Evolutionary conservation across 2,797 vertebrate genomes (phyloP), one percentile per base, ranked within the genome.

Genomic region (Erpetoichthys calabaricus): DNA sequence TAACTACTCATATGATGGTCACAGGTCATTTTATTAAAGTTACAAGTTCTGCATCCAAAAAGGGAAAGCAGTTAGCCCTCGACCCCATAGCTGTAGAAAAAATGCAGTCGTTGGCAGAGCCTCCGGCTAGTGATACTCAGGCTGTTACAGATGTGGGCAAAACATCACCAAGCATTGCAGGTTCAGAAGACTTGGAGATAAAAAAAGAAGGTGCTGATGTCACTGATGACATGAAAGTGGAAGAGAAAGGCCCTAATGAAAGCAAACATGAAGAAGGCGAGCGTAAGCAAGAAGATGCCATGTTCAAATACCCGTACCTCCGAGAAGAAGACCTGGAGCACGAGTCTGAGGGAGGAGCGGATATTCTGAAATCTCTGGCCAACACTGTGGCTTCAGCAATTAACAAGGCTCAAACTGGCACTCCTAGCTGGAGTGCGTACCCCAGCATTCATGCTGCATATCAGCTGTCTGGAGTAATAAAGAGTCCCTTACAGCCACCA

Each of bases 1-100:
- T 99, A 63, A 99, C 96, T 0, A 92, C 94, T 41, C 96, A 99
- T 61, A 99, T 99, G 96, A 99, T 99, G 96, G 94, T 99, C 42
- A 99, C 96, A 0, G 96, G 96, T 9, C 96, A 99, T 73, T 99
- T 99, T 69, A 85, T 99, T 68, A 99, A 99, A 79, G 96, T 99
- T 71, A 98, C 96, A 42, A 99, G 91, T 74, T 97, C 94, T 0
- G 94, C 95, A 61, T 98, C 95, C 56, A 99, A 99, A 80, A 99
- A 98, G 67, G 95, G 95, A 25, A 99, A 98, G 70, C 96, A 99
- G 68, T 80, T 99, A 67, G 90, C 95, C 43, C 80, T 99, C 3
- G 96, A 99, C 74, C 95, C 94, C 0, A 69, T 98, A 61, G 94
- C 94, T 0, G 86, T 98, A 70, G 95, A 98, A 79, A 99, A 98